Evolutionary conservation across 2,797 vertebrate genomes (phyloP).

Genomic region (Vireo griseus): DNA sequence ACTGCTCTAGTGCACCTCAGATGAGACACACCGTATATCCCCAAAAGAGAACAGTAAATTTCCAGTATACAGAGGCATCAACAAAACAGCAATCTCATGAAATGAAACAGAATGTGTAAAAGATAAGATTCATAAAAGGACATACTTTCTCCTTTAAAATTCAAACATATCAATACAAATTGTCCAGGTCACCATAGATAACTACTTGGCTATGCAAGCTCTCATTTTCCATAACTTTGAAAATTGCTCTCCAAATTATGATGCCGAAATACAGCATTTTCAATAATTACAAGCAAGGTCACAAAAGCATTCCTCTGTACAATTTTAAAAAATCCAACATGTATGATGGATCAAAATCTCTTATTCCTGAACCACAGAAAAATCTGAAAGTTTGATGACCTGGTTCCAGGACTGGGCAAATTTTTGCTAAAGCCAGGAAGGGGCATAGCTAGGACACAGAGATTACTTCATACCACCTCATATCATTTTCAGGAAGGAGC

Average conservation of each 20-base stretch:
- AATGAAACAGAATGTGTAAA: neutral
- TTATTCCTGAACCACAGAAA: neutral
- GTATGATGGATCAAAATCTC: neutral
- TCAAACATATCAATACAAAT: neutral
- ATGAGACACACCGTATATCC: neutral
- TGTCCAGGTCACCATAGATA: neutral
- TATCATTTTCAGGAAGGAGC: rapidly evolving
- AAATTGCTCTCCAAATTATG: neutral
- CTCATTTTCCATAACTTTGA: neutral
- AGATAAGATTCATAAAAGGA: neutral
- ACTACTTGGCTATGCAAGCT: neutral
- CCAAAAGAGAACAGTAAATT: neutral
- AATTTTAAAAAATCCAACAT: neutral
- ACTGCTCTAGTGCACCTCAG: neutral
- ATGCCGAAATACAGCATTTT: neutral
- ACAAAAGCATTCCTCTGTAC: neutral
- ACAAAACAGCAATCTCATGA: neutral
- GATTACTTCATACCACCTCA: neutral
- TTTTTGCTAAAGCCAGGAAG: neutral
- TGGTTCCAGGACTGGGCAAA: neutral
- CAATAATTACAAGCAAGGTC: neutral
- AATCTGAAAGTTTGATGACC: neutral
- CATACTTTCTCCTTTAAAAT: neutral
- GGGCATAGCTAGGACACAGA: neutral
- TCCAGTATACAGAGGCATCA: neutral